Evolutionary conservation across 2,888 invertebrate species (phyloP), one percentile per base, ranked within the genome.

Genomic region (Apoda limacodes): DNA sequence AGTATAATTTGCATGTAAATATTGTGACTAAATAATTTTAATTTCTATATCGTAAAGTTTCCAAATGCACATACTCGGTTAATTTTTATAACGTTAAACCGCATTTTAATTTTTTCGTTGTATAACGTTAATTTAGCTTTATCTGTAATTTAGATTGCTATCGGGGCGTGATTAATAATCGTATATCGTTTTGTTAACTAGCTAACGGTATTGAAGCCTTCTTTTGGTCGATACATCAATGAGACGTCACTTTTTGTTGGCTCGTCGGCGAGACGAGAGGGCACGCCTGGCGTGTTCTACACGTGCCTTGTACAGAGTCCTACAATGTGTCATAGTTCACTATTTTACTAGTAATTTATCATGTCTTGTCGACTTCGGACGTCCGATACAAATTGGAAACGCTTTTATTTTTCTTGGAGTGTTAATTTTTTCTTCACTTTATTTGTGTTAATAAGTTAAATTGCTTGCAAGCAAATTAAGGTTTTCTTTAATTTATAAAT

Each of bases 161-260:
- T 61, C 53, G 44, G 40, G 42, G 35, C 49, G 48, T 64, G 63
- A 67, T 67, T 63, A 66, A 67, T 70, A 61, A 58, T 52, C 45
- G 42, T 52, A 55, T 54, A 60, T 63, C 55, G 50, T 63, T 69
- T 65, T 64, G 66, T 64, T 68, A 70, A 69, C 69, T 60, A 62
- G 55, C 54, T 65, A 69, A 66, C 71, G 66, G 65, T 55, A 48
- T 60, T 59, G 55, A 53, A 61, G 57, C 47, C 50, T 59, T 59
- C 53, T 63, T 65, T 60, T 53, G 57, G 57, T 59, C 68, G 58
- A 69, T 71, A 68, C 68, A 69, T 72, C 72, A 72, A 72, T 70
- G 58, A 58, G 60, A 60, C 60, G 69, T 71, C 69, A 69, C 52
- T 66, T 69, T 71, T 68, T 69, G 58, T 65, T 47, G 38, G 42